Evolutionary conservation across 1,140 invertebrate genomes (phyloP).

Genomic region (Drosophila eugracilis): DNA sequence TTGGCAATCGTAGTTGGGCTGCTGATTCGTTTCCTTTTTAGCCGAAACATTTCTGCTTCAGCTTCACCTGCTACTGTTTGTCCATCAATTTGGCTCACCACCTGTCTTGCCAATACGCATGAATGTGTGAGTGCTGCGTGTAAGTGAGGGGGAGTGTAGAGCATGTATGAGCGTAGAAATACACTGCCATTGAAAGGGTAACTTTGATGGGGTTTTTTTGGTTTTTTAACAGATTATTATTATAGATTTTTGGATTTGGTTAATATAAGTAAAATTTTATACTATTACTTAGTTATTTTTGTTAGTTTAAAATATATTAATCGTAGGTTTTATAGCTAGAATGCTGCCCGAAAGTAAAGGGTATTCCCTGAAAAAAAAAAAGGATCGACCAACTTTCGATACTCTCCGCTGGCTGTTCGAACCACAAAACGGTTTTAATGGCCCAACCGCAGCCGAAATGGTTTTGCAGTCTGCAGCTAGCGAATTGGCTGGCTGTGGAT

Average conservation of each 20-base stretch:
- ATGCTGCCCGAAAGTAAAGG: no score
- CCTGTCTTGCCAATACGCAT: background rate
- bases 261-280: no score
- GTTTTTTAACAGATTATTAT: no score
- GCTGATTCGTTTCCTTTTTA: constrained; percentile 27
- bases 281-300: no score
- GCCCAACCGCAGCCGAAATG: constrained; percentile 28
- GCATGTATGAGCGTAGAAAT: background rate
- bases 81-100: constrained; percentile 21
- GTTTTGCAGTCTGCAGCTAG: constrained; percentile 22
- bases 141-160: background rate
- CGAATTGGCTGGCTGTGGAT: constrained; percentile 26
- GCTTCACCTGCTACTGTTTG: constrained; percentile 13
- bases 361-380: no score
- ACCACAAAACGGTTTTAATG: constrained; percentile 32
- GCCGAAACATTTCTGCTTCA: constrained; percentile 4
- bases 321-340: no score
- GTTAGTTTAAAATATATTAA: no score
- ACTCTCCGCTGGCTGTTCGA: background rate
- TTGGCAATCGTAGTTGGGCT: constrained; percentile 30
- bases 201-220: no score
- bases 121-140: background rate
- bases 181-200: background rate
- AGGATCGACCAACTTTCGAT: background rate
- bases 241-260: no score